phyloP scores from a whole-genome alignment of 2,888 invertebrate genomes.

The Xestia sexstrigata region DNA sequence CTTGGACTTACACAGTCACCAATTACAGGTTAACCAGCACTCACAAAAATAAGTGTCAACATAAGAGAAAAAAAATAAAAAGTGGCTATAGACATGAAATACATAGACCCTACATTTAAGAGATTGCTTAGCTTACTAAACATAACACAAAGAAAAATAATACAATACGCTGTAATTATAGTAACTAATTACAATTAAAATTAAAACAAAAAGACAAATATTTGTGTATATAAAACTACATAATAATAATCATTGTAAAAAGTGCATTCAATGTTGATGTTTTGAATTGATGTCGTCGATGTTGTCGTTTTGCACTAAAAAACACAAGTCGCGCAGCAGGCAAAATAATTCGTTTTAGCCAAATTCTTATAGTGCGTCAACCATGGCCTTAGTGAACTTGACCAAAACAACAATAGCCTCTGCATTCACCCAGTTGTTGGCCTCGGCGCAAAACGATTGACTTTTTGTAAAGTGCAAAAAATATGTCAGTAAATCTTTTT shows the following conservation, averaged over 20 bases:
- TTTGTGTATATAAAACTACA: too few relatives aligned
- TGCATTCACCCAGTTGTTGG: conserved; percentile 22
- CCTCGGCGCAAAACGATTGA: conserved; percentile 14
- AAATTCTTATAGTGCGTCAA: background rate
- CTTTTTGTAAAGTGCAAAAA: conserved; percentile 36
- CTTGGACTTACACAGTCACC: too few relatives aligned
- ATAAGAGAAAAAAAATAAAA: too few relatives aligned
- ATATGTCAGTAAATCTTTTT: background rate
- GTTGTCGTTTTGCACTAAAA: background rate
- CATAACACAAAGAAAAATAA: too few relatives aligned
- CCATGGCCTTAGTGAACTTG: conserved; percentile 10
- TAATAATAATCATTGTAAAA: background rate
- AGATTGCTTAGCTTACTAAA: too few relatives aligned
- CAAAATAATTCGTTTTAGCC: background rate
- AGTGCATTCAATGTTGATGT: background rate
- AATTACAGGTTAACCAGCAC: too few relatives aligned
- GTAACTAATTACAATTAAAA: too few relatives aligned
- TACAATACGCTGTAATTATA: too few relatives aligned
- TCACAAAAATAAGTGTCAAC: too few relatives aligned
- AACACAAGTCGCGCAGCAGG: background rate
- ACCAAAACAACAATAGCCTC: conserved; percentile 13
- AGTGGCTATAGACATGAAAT: too few relatives aligned
- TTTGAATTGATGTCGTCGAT: background rate
- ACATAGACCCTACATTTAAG: too few relatives aligned
- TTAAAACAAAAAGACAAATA: too few relatives aligned